Base-by-base conservation (phyloP, 2,113 vertebrate species). In the Plestiodon gilberti region DNA sequence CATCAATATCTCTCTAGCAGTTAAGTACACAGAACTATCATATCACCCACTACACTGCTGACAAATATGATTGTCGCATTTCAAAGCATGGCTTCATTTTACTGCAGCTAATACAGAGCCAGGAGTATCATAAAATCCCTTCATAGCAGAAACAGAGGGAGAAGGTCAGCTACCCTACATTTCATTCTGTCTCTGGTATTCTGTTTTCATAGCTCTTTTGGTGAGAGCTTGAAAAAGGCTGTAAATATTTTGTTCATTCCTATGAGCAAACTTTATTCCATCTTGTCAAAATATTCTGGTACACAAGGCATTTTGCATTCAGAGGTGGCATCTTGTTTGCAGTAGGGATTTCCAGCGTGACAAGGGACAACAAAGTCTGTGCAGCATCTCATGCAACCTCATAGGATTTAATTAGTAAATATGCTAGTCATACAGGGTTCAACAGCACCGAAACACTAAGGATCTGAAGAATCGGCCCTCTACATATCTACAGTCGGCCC, bases 211-310 rank as follows among this genome's bases (percentile, higher is more conserved):
- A 71, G 40, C 17, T 30, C 11, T 76, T 28, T 30, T 70, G 7
- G 30, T 48, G 81, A 84, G 81, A 82, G 52, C 43, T 57, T 61
- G 25, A n/a, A 43, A 70, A 1, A 73, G 17, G 22, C 38, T 77
- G 38, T 65, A 28, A 87, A 77, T 82, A 28, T 55, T 79, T 80
- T 84, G 48, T 81, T 4, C 2, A 4, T 22, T 3, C 30, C 0
- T 78, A 25, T 40, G 14, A 33, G 1, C 78, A 78, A 62, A 75
- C n/a, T 65, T 87, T 78, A 69, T 78, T 86, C 90, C 88, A 82
- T n/a, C 13, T 87, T 25, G 25, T 80, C n/a, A 17, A 82, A 52
- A 62, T 13, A 22, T 78, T 77, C 55, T 48, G 38, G 75, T 43
- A 64, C 73, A 33, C 25, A 65, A 84, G 64, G n/a, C 20, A 86